Evolutionary conservation across 2,797 vertebrate species (phyloP), one percentile per base, ranked within the genome.

Genomic region (Anas bernieri): DNA sequence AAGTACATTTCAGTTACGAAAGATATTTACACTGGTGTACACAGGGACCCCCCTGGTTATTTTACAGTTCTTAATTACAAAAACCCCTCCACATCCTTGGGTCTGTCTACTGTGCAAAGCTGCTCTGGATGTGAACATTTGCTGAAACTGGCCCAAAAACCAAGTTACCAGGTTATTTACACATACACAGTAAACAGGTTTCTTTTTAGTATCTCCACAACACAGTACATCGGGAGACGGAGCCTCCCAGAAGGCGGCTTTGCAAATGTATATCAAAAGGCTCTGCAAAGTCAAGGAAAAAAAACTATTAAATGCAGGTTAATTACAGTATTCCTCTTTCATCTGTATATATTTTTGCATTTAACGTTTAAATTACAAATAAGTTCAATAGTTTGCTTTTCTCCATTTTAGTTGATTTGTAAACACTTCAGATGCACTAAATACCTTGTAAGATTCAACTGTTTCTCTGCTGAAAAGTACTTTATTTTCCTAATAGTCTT

Each of bases 1-100:
- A 99, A 98, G 98, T 98, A 98, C 97, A 98, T 98, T 98, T 98
- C 98, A 98, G 97, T 98, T 98, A 99, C 98, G 98, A 99, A 99
- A 99, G 98, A 98, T 99, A 98, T 98, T 98, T 98, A 98, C 98
- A 98, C 91, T 98, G 98, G 98, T 99, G 82, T 98, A 98, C 98
- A 98, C 91, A 98, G 98, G 98, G 97, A 97, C 88, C 96, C 97
- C 97, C 98, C 97, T 98, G 96, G 97, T 98, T 98, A 98, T 98
- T 98, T 98, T 98, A 98, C 98, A 99, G 96, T 93, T 97, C 96
- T 98, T 98, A 98, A 97, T 96, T 98, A 98, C 96, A 98, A 96
- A 97, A 33, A 37, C 41, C 61, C 85, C 70, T 94, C 95, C 96
- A 97, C 90, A 97, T 94, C 98, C 97, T 96, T 75, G 75, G 81